A percentile compares a stretch with the other conserved stretches of the same genome.
These are phyloP conservation scores for Elephantulus edwardii DNA, from an alignment of 2,113 vertebrate genomes.

Conservation along the genomic window DNA sequence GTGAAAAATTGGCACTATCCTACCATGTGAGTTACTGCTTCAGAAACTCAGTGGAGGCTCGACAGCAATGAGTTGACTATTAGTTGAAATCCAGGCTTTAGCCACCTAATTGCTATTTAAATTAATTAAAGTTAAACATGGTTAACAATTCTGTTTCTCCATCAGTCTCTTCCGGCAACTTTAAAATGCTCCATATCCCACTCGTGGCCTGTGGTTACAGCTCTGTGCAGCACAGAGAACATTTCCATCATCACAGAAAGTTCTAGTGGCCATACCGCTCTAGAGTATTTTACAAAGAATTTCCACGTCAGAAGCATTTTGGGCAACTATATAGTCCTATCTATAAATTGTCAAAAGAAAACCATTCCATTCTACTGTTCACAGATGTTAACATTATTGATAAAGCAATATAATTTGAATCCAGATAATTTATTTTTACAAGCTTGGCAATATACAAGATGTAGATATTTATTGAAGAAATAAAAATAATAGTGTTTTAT, in stretches of 20 bases:
- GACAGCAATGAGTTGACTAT: no score
- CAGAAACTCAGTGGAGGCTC: no score
- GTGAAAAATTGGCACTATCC: no score
- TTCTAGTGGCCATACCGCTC: background rate
- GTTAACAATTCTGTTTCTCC: constrained; percentile 14
- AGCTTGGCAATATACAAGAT: constrained; percentile 56
- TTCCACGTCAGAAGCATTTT: constrained; percentile 32
- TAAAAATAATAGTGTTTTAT: constrained; percentile 64
- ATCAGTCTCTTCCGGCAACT: background rate
- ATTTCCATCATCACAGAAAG: background rate
- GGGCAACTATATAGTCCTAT: constrained; percentile 32
- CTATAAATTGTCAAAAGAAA: constrained; percentile 60
- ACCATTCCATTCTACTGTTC: constrained; percentile 50
- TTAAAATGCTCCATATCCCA: background rate
- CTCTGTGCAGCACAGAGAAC: background rate
- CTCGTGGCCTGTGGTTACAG: background rate
- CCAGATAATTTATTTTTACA: constrained; percentile 72
- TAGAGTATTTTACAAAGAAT: constrained; percentile 38
- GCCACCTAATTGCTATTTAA: constrained; percentile 24
- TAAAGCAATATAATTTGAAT: constrained; percentile 62
- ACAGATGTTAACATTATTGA: constrained; percentile 65
- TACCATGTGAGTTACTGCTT: no score
- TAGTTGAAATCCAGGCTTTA: no score
- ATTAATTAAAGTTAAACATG: background rate
- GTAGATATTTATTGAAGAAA: constrained; percentile 65